Conservation (phyloP, 2,113 vertebrate species). For the Lycaon pictus region DNA sequence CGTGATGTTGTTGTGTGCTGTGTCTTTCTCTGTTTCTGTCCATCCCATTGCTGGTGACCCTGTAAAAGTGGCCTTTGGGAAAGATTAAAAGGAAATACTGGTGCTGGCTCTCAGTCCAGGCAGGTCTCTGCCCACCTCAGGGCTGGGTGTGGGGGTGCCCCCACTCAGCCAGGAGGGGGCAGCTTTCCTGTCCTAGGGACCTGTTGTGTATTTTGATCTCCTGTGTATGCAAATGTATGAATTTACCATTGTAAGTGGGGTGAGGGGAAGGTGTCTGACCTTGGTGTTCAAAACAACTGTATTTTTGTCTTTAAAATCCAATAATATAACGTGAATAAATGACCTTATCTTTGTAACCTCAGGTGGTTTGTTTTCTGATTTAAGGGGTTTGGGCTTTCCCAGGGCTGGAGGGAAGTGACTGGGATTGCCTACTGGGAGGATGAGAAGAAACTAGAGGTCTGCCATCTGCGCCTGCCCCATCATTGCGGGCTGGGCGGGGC, state of each 20-base stretch:
- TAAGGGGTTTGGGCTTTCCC: background rate
- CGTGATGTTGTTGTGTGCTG: background rate
- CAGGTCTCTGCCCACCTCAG: constrained; percentile 8
- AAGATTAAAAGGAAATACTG: background rate
- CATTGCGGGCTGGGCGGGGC: background rate
- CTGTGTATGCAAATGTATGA: constrained; percentile 65
- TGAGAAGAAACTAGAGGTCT: background rate
- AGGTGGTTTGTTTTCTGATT: constrained; percentile 60
- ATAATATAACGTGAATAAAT: constrained; percentile 80
- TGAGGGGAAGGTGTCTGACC: constrained; percentile 61
- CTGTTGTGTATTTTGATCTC: constrained; percentile 68
- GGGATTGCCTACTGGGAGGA: background rate
- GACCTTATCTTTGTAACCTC: constrained; percentile 74
- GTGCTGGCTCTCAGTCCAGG: constrained; percentile 13
- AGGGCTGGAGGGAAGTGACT: background rate
- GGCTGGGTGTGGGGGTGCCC: background rate
- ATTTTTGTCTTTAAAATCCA: constrained; percentile 81
- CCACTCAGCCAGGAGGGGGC: background rate
- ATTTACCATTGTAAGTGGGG: constrained; percentile 60
- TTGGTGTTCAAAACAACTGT: constrained; percentile 81
- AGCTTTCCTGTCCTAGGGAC: background rate
- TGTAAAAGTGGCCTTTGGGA: constrained; percentile 11
- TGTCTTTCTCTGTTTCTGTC: constrained; percentile 52
- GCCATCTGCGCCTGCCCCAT: background rate
- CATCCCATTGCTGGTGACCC: background rate